Evolutionary conservation across 2,797 vertebrate genomes (phyloP).

Genomic region (Molossus molossus): DNA sequence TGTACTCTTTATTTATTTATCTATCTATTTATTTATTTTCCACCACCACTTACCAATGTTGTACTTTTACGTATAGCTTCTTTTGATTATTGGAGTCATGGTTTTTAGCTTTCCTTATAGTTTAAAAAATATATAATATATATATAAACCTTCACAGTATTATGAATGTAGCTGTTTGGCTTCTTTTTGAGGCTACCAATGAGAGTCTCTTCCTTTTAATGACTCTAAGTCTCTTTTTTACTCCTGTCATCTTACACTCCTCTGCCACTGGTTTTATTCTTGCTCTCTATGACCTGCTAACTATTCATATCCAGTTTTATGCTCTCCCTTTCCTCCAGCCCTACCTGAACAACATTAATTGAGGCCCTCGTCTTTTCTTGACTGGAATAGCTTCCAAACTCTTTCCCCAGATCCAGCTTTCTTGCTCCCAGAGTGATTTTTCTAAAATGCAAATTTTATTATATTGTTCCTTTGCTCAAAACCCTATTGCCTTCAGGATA

Average conservation of each 20-base stretch:
- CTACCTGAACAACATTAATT: neutral
- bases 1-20: neutral
- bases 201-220: neutral
- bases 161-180: neutral
- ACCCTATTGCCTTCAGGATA: neutral
- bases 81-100: constrained; percentile 17
- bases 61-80: neutral
- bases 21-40: no score
- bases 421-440: neutral
- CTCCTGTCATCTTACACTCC: neutral
- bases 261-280: neutral
- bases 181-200: neutral
- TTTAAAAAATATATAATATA: neutral
- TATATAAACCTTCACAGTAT: neutral
- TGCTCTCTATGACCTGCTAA: neutral
- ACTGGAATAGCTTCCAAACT: neutral
- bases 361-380: neutral
- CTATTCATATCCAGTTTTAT: neutral
- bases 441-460: constrained; percentile 16
- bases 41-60: neutral
- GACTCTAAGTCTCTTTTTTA: neutral
- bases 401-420: neutral
- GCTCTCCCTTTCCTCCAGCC: neutral
- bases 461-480: constrained; percentile 19
- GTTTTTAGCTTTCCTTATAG: neutral